phyloP scores from a whole-genome alignment of 2,113 vertebrate genomes.

The Emydocephalus ijimae region DNA sequence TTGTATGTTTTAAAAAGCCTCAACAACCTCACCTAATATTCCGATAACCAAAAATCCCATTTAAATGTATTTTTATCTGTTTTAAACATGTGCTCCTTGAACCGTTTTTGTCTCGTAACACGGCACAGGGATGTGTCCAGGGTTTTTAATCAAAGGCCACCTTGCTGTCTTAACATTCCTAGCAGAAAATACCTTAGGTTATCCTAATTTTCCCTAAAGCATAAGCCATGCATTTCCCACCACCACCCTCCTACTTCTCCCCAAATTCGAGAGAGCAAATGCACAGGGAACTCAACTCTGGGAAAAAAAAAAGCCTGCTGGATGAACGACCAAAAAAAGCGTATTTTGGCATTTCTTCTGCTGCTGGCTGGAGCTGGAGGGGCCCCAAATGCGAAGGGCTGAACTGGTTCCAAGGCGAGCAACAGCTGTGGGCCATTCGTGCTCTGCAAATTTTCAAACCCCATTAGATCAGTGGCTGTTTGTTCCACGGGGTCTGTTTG shows the following conservation, averaged over 20 bases:
- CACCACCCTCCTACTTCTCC: neutral
- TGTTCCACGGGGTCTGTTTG: conserved; percentile 23
- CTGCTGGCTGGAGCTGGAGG: conserved; percentile 35
- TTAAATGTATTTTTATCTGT: neutral
- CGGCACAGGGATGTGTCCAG: too few species aligned
- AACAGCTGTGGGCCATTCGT: conserved; percentile 56
- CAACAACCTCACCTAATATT: neutral
- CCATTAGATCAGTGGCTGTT: conserved; percentile 40
- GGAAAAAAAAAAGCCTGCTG: neutral
- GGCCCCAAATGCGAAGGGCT: conserved; percentile 62
- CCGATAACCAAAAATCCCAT: neutral
- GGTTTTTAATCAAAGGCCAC: neutral
- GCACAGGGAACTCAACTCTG: conserved; percentile 36
- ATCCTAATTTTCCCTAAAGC: conserved; percentile 29
- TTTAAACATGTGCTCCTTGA: neutral
- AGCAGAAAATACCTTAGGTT: conserved; percentile 58
- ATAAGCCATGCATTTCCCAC: neutral
- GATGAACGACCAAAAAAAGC: conserved; percentile 23
- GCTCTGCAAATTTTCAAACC: conserved; percentile 26
- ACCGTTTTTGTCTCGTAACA: neutral
- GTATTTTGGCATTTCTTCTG: conserved; percentile 36
- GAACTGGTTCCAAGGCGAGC: conserved; percentile 41
- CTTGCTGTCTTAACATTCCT: neutral
- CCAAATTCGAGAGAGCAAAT: neutral
- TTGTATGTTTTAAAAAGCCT: neutral